These are phyloP conservation scores for Cyanoramphus novaezelandiae DNA, from an alignment of 2,113 vertebrate genomes.

Conservation along the genomic window DNA sequence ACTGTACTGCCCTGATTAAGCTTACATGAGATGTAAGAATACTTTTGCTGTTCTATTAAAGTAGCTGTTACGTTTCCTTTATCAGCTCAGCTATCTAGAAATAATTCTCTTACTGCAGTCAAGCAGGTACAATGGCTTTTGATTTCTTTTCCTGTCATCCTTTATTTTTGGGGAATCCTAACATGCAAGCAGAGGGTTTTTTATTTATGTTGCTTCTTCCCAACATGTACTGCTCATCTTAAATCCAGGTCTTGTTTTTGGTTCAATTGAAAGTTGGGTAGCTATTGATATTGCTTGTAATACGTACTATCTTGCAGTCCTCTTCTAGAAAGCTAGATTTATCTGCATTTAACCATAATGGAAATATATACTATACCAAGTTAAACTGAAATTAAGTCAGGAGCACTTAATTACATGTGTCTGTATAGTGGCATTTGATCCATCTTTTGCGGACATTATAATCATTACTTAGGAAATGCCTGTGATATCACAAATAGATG, in stretches of 20 bases:
- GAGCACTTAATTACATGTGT: not conserved
- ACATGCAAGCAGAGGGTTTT: not conserved
- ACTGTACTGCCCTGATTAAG: not conserved
- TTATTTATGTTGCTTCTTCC: not conserved
- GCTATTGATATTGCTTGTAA: not conserved
- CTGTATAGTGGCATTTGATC: not conserved
- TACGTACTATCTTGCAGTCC: not conserved
- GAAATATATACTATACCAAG: not conserved
- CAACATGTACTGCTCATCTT: not conserved
- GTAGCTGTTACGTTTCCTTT: not conserved
- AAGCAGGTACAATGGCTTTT: not conserved
- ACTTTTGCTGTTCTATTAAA: not conserved
- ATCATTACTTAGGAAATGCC: not conserved
- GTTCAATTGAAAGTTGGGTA: not conserved
- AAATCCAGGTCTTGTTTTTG: not conserved
- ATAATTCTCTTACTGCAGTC: not conserved
- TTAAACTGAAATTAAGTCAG: not conserved
- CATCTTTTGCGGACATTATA: not conserved
- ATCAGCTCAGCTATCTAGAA: not conserved
- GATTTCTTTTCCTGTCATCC: not conserved
- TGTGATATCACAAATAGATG: not conserved
- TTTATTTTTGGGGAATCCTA: not conserved
- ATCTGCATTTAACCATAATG: not conserved
- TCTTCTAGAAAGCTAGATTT: not conserved
- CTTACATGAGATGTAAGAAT: not conserved